Base-by-base conservation (phyloP, 2,797 vertebrate species). In the Phataginus tetradactyla region DNA sequence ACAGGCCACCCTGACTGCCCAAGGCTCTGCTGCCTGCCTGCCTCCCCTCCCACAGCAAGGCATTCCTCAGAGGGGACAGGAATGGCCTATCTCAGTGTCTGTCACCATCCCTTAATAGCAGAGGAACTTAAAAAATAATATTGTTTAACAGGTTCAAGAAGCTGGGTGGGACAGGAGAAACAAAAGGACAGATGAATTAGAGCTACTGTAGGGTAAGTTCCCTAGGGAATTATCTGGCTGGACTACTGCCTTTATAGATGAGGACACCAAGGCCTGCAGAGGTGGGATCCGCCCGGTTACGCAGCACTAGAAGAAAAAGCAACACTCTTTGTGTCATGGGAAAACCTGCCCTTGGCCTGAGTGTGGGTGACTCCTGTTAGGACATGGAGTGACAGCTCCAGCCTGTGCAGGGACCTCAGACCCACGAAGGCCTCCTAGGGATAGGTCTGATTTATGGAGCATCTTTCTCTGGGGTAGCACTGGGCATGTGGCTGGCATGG, bases 281-380 rank as follows among this genome's bases (percentile, higher is more conserved):
- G 61, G n/a, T 12, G 21, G n/a, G 49, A 71, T 32, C 32, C 69
- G n/a, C 59, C 81, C 1, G 17, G 63, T 17, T 61, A 89, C 10
- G n/a, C 1, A 42, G 53, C 83, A 61, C 39, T 27, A 42, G 29
- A 72, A 75, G 25, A 39, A 75, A 27, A 90, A 45, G 45, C 12
- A 92, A 90, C 23, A 12, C 4, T 53, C 11, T 78, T 18, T 64
- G 51, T 49, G 75, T 68, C 29, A 57, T 23, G 49, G 55, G 79
- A 83, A 95, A 96, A 32, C n/a, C 45, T 85, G 85, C 69, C 83
- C 68, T 94, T 91, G 94, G 79, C 91, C 84, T 96, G 91, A 96
- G 74, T 78, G 42, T 27, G 57, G 17, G 17, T 34, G 42, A 80
- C n/a, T 78, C 32, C 42, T 20, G n/a, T 59, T 68, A 64, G 75